Evolutionary conservation across 2,113 vertebrate species (phyloP).

Genomic region (Labeo rohita): DNA sequence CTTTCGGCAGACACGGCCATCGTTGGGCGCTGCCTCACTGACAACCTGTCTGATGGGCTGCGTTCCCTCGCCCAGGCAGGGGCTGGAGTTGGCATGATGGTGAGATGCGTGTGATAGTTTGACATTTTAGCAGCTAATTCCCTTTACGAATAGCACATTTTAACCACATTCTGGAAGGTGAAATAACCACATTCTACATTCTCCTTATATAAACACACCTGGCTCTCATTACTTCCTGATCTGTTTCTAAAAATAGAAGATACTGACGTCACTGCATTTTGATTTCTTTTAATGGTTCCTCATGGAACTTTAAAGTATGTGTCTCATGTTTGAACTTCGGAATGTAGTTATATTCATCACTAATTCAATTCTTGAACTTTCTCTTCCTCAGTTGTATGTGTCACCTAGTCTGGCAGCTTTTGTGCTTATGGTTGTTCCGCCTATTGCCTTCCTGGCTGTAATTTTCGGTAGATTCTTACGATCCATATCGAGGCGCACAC

Average conservation of each 20-base stretch:
- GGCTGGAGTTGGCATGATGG: constrained; percentile 95
- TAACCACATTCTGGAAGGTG: neutral
- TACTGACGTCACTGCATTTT: neutral
- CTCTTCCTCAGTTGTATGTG: constrained; percentile 82
- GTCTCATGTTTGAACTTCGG: neutral
- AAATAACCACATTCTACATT: neutral
- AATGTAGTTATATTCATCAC: neutral
- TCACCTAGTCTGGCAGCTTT: constrained; percentile 90
- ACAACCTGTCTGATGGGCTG: constrained; percentile 96
- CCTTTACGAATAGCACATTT: neutral
- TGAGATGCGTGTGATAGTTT: constrained; percentile 61
- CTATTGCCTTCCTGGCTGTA: constrained; percentile 83
- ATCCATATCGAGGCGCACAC: constrained; percentile 87
- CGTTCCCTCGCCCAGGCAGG: constrained; percentile 88
- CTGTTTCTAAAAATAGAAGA: neutral
- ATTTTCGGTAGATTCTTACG: constrained; percentile 89
- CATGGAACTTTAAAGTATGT: neutral
- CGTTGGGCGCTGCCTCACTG: constrained; percentile 88
- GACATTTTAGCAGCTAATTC: neutral
- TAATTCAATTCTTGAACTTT: neutral
- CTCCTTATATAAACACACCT: neutral
- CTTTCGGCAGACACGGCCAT: constrained; percentile 90
- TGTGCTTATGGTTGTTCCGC: constrained; percentile 90
- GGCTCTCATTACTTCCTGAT: neutral
- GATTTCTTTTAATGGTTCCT: neutral